Evolutionary conservation across 2,113 vertebrate genomes (phyloP).

Genomic region (Sisor rabdophorus): DNA sequence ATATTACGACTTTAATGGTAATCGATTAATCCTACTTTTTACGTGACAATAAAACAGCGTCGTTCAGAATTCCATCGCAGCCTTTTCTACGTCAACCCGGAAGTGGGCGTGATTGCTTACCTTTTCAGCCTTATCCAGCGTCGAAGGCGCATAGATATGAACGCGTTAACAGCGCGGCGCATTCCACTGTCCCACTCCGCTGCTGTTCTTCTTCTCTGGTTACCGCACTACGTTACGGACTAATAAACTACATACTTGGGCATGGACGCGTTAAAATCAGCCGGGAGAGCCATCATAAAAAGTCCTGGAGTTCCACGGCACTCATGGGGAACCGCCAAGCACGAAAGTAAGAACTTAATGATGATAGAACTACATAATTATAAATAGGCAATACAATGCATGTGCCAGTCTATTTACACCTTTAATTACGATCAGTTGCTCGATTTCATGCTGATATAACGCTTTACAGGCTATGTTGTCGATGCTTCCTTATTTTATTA

Average conservation of each 20-base stretch:
- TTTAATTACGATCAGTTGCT: no score
- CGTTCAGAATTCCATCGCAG: not conserved
- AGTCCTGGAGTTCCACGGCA: conserved; percentile 80
- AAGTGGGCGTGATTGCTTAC: conserved; percentile 10
- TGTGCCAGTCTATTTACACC: no score
- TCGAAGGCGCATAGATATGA: not conserved
- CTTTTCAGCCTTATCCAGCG: not conserved
- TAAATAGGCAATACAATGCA: no score
- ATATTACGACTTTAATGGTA: not conserved
- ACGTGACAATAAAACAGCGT: no score
- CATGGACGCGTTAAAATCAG: conserved; percentile 82
- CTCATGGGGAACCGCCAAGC: conserved; percentile 78
- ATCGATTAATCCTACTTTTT: not conserved
- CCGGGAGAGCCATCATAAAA: conserved; percentile 81
- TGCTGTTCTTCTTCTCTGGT: not conserved
- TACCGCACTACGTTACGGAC: no score
- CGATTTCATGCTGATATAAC: no score
- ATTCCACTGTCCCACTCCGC: conserved; percentile 7
- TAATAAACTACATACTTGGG: conserved; percentile 33
- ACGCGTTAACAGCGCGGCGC: conserved; percentile 41
- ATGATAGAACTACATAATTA: not conserved
- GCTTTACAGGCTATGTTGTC: no score
- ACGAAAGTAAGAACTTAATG: conserved; percentile 73
- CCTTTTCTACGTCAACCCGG: conserved; percentile 8
- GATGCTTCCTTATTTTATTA: no score